Conservation (phyloP, 2,888 invertebrate species). For the Neoascia interrupta region DNA sequence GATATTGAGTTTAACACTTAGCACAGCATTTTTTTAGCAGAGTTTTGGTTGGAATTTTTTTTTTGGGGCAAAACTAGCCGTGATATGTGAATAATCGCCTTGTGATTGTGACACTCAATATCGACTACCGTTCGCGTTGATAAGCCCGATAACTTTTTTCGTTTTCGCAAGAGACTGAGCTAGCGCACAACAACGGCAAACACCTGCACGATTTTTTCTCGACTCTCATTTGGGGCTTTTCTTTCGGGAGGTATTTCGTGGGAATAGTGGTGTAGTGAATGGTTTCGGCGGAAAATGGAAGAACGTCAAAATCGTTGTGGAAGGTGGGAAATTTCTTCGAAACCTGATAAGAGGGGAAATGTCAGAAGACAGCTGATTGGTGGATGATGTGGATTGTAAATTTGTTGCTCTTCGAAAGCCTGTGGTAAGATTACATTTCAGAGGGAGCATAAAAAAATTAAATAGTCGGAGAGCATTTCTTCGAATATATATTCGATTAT, state of each 20-base stretch:
- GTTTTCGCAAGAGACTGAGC: conserved; percentile 23
- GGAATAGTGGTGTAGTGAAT: no score
- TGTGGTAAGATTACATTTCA: conserved; percentile 3
- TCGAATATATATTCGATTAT: no score
- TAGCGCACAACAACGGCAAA: conserved; percentile 42
- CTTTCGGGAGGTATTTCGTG: conserved; percentile 7
- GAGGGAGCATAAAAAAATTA: neutral
- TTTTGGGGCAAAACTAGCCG: no score
- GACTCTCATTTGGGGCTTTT: conserved; percentile 54
- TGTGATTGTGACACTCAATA: conserved; percentile 15
- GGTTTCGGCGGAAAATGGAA: conserved; percentile 17
- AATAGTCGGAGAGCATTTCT: no score
- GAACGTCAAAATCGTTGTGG: conserved; percentile 38
- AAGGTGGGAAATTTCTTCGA: conserved; percentile 20
- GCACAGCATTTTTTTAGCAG: conserved; percentile 8
- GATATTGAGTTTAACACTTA: neutral
- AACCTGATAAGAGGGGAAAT: conserved; percentile 16
- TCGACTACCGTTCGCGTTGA: conserved; percentile 17
- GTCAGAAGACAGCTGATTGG: conserved; percentile 46
- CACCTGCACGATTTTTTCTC: conserved; percentile 67
- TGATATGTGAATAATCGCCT: neutral
- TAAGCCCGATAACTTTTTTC: conserved; percentile 16
- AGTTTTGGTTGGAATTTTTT: neutral
- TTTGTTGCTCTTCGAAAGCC: neutral
- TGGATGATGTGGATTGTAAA: conserved; percentile 14